Evolutionary conservation across 2,113 vertebrate species (phyloP).

Genomic region (Suricata suricatta): DNA sequence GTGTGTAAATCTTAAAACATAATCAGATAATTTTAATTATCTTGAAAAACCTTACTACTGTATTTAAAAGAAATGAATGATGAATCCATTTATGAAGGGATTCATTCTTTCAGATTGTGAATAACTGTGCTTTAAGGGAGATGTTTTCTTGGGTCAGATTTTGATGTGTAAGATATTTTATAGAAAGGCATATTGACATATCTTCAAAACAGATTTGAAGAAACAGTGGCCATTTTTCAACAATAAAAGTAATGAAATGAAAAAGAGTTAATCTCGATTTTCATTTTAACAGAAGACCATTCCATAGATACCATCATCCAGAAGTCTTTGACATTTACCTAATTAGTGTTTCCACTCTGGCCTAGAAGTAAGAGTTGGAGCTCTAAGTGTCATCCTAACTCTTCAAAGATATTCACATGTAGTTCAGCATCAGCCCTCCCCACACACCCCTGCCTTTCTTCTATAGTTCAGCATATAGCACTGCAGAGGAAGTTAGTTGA

Average conservation of each 20-base stretch:
- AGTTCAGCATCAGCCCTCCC: neutral
- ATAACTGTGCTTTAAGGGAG: neutral
- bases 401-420: neutral
- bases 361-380: neutral
- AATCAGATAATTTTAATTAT: neutral
- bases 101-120: neutral
- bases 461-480: neutral
- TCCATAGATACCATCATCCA: neutral
- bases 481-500: slow-evolving; percentile 35
- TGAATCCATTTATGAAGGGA: neutral
- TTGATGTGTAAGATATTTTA: slow-evolving; percentile 5
- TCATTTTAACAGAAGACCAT: neutral
- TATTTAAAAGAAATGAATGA: neutral
- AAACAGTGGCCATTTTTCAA: neutral
- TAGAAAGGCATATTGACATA: neutral
- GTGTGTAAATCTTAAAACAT: neutral
- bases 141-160: slow-evolving; percentile 32
- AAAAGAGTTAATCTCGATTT: slow-evolving; percentile 23
- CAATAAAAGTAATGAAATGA: slow-evolving; percentile 9
- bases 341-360: neutral
- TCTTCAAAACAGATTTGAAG: slow-evolving; percentile 26
- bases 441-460: neutral
- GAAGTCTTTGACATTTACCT: neutral
- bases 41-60: neutral
- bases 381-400: neutral